These are phyloP conservation scores for Pemphigus obesinymphae DNA, from an alignment of 1,140 invertebrate species.

Conservation along the genomic window DNA sequence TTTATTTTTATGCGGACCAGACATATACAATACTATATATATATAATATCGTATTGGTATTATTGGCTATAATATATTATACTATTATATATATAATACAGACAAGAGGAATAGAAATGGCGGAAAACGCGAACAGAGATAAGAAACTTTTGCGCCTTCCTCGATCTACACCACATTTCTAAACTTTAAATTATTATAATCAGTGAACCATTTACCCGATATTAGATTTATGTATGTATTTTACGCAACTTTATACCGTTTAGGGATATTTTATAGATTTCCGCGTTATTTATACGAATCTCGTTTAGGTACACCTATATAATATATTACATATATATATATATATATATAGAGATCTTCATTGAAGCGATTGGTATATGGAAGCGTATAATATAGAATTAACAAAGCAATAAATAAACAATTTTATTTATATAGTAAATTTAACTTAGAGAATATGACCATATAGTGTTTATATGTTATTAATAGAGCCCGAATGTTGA, in stretches of 20 bases:
- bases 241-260: not conserved
- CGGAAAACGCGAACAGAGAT: not conserved
- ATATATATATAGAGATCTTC: too few relatives aligned
- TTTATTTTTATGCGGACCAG: too few relatives aligned
- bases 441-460: too few relatives aligned
- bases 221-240: constrained; percentile 7
- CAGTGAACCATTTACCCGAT: constrained; percentile 10
- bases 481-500: too few relatives aligned
- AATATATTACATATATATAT: too few relatives aligned
- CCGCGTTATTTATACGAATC: not conserved
- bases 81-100: not conserved
- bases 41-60: too few relatives aligned
- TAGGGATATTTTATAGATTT: not conserved
- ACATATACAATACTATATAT: too few relatives aligned
- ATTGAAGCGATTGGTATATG: not conserved
- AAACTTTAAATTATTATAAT: constrained; percentile 10
- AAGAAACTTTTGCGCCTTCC: not conserved
- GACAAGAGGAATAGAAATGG: not conserved
- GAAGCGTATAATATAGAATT: not conserved
- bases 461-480: too few relatives aligned
- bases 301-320: too few relatives aligned
- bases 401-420: not conserved
- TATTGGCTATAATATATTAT: not conserved
- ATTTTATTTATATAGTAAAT: not conserved
- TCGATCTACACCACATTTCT: not conserved